These are phyloP conservation scores for Priocnemis perturbator DNA, from an alignment of 2,888 invertebrate species.

Conservation along the genomic window DNA sequence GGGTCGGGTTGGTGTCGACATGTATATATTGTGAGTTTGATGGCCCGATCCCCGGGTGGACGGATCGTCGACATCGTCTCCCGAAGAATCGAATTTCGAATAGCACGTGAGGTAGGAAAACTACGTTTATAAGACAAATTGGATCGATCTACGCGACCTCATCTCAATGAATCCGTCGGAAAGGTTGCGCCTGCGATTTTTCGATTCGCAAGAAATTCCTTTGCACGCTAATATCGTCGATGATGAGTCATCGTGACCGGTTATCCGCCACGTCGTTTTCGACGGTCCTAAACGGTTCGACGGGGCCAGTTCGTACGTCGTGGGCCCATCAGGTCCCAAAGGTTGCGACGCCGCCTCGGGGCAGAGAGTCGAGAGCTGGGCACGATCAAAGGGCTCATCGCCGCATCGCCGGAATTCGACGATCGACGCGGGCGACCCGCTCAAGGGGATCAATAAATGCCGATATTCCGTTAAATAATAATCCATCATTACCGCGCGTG, in stretches of 20 bases:
- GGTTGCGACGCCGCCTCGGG: slow-evolving; percentile 53
- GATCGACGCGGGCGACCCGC: slow-evolving; percentile 49
- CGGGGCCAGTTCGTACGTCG: slow-evolving; percentile 10
- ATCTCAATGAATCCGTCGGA: no score
- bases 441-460: slow-evolving; percentile 40
- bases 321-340: slow-evolving; percentile 42
- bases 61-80: background rate
- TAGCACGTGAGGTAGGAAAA: no score
- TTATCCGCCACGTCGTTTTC: slow-evolving; percentile 7
- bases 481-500: slow-evolving; percentile 28
- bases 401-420: slow-evolving; percentile 55
- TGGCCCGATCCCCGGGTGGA: background rate
- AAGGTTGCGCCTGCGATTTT: no score
- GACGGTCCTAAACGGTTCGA: slow-evolving; percentile 22
- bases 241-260: no score
- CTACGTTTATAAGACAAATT: no score
- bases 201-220: no score
- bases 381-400: slow-evolving; percentile 59
- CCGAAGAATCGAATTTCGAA: no score
- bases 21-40: slow-evolving; percentile 38
- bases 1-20: slow-evolving; percentile 10
- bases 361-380: slow-evolving; percentile 36
- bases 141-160: no score
- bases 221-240: background rate
- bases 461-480: slow-evolving; percentile 49